Base-by-base conservation (phyloP, 2,888 invertebrate genomes). In the Crocallis elinguaria region DNA sequence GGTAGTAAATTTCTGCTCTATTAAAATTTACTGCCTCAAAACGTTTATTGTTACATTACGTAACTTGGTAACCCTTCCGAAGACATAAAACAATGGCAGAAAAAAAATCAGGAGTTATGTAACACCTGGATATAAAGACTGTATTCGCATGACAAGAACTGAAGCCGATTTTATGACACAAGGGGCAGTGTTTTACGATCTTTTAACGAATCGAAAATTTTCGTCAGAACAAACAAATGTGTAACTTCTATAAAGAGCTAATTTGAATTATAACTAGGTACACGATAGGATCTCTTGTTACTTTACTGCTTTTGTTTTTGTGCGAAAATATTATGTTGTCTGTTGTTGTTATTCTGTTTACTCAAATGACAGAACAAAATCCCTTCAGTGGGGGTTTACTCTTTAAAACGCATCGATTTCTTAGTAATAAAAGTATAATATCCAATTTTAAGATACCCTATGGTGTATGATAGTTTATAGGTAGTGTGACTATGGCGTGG, bases 11-110 rank as follows among this genome's bases (percentile, higher is more conserved):
- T 86, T 85, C 77, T 82, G 79, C 79, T 82, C 86, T 86, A 88
- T 88, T 87, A 86, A 87, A 88, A 87, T 85, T 85, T 85, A 87
- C 84, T 79, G 69, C 73, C 77, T 79, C 79, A 79, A 86, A 85
- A 79, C 79, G 81, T 86, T 88, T 85, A 86, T 84, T 81, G 82
- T 84, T 76, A 78, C 73, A 79, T 86, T 86, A 82, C 85, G 85
- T 87, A 86, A 86, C 81, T 79, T 69, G 78, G 87, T 86, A 87
- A 87, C 88, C 86, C 86, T 84, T 88, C 75, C 65, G 68, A 53
- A 54, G 71, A 71, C 77, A 77, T 88, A 86, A 89, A 90, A 88
- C 84, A 87, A 84, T 87, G 83, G n/a, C 79, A 79, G 69, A 68
- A 73, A 69, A 69, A 85, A 87, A 84, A 84, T 70, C 67, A 63